Evolutionary conservation across 2,113 vertebrate genomes (phyloP), one percentile per base, ranked within the genome.

Genomic region (Argyrosomus japonicus): DNA sequence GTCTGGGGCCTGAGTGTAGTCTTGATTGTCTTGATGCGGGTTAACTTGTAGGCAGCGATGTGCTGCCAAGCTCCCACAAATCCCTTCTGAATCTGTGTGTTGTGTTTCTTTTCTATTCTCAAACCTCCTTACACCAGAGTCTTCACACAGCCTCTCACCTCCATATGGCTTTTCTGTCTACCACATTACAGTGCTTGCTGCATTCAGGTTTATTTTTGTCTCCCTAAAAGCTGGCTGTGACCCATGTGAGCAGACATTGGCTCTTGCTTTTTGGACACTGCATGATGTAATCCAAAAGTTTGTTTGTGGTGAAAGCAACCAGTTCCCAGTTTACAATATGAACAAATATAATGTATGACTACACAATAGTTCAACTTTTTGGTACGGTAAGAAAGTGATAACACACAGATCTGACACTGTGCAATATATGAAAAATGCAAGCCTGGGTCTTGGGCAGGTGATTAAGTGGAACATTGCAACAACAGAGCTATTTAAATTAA

Each of bases 61-160:
- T 51, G 23, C 7, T 45, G 6, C 47, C 1, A 9, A 18, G 45
- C 40, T 61, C 23, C 15, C 12, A 15, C 70, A 56, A 50, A 67
- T 3, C 67, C 64, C 65, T 27, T 32, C 40, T 71, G 23, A 5
- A 13, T 40, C 21, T 7, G 15, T 56, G 23, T 53, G 58, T 23
- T 61, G 23, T 25, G n/a, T 40, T 74, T 40, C n/a, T 10, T 29
- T 29, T 56, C 18, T 61, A 43, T 21, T 68, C 40, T 50, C 17
- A 57, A 9, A 61, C 19, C 40, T 58, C n/a, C 11, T 53, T 60
- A 32, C 57, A 45, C n/a, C 68, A 45, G 1, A 27, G n/a, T 14
- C 11, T 68, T 65, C 71, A 64, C 32, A 57, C 40, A 51, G 62
- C n/a, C 62, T 43, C 21, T 71, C 51, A 57, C 60, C 17, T 36